Base-by-base conservation (phyloP, 2,113 vertebrate species). In the Podarcis cretensis region DNA sequence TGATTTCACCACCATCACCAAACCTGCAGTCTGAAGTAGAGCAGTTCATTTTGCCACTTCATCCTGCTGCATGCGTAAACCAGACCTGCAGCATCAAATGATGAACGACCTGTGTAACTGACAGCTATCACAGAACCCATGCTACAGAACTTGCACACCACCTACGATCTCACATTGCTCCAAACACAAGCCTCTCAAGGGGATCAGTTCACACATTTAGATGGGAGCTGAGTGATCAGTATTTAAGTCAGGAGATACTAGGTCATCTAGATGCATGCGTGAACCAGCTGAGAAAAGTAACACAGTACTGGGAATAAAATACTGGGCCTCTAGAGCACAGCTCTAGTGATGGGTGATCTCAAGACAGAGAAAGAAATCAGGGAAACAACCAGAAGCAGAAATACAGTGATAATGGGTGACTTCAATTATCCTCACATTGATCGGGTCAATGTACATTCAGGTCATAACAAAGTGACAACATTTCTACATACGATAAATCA, bases 361-460 rank as follows among this genome's bases (percentile, higher is more conserved):
- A 37, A 80, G 78, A n/a, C 8, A 7, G 35, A 40, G 21, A 82
- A 13, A 23, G 12, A 40, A 40, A 27, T 66, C 35, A 37, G n/a
- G 21, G 4, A 25, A 18, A 32, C 81, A 82, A 23, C 4, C 32
- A 66, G 63, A 40, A 66, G 59, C 25, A 12, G 35, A 82, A 66
- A 13, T 40, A 21, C 66, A 27, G 32, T 25, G 35, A 27, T 66
- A 82, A 68, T 66, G 23, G 81, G 20, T 40, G 78, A 40, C 48
- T 80, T 80, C 78, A 80, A 80, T 80, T 80, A 80, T 57, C 48
- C 27, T 80, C 78, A 80, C 54, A 57, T n/a, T 21, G 78, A 80
- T 30, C 57, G 48, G 30, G 30, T 80, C 16, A 80, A n/a, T 14
- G 48, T 57, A 59, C 48, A 57, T 54, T 59, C 30, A 80, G 48